These are phyloP conservation scores for Lasioglossum albipes DNA, from an alignment of 1,140 invertebrate species.

Conservation along the genomic window DNA sequence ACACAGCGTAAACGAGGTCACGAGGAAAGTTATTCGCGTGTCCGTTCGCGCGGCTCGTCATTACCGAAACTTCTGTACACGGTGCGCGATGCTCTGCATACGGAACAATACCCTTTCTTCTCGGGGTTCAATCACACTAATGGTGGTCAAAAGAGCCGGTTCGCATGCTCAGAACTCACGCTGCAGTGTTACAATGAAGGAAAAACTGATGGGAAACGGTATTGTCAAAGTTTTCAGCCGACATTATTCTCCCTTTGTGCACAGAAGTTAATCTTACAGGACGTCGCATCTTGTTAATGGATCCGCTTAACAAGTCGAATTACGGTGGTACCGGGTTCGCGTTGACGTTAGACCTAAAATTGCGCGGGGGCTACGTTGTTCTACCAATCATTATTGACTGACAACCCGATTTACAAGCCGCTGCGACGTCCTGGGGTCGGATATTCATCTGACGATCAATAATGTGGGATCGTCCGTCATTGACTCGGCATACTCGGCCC, in stretches of 20 bases:
- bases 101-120: constrained; percentile 26
- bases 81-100: background rate
- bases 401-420: constrained; percentile 43
- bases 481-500: background rate
- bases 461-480: background rate
- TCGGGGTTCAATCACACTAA: constrained; percentile 32
- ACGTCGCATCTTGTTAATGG: constrained; percentile 49
- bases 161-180: background rate
- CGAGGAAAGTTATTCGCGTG: background rate
- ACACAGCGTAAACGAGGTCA: too few relatives aligned
- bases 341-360: constrained; percentile 51
- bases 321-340: constrained; percentile 28
- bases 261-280: too few relatives aligned
- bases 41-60: background rate
- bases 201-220: background rate
- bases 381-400: constrained; percentile 46
- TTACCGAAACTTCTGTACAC: constrained; percentile 9
- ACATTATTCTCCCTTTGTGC: background rate
- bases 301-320: constrained; percentile 58
- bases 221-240: background rate
- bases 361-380: constrained; percentile 25
- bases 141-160: constrained; percentile 11
- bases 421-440: background rate
- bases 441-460: constrained; percentile 20
- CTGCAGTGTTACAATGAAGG: background rate